A percentile compares a stretch with the other conserved stretches of the same genome.
These are phyloP conservation scores for Nemurella pictetii DNA, from an alignment of 2,888 invertebrate genomes.

Conservation along the genomic window DNA sequence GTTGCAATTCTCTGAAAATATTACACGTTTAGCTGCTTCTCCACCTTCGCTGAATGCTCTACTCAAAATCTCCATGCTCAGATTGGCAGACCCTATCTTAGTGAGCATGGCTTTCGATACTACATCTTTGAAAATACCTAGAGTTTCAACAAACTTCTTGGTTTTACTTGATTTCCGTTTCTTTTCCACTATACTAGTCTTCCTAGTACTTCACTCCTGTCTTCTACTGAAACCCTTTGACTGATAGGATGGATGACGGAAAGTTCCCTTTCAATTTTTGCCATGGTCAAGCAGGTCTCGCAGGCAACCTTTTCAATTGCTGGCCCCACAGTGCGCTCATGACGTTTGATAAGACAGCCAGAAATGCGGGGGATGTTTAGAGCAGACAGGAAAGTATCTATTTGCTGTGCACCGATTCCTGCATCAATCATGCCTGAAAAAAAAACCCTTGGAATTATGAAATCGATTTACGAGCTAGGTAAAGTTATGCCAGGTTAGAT, in stretches of 20 bases:
- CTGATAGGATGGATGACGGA: not conserved
- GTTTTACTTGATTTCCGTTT: not conserved
- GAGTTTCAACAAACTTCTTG: not conserved
- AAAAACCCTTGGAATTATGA: not conserved
- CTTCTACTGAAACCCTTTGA: not conserved
- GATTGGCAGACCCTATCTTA: not conserved
- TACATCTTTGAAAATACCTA: not conserved
- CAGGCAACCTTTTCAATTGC: not conserved
- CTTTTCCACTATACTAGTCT: not conserved
- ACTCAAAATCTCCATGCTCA: not conserved
- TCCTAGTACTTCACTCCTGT: not conserved
- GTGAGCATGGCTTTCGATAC: not conserved
- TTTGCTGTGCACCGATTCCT: not conserved
- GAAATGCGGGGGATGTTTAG: conserved; percentile 1
- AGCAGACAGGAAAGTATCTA: not conserved
- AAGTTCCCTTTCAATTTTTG: not conserved
- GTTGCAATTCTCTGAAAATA: not conserved
- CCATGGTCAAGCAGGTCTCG: not conserved
- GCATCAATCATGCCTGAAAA: not conserved
- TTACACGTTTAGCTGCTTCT: not conserved
- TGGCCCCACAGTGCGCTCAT: not conserved
- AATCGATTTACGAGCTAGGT: not conserved
- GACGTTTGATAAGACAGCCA: not conserved
- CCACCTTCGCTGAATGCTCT: not conserved
- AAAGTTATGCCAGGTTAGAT: not conserved